Conservation (phyloP, 2,113 vertebrate species). For the Prochilodus magdalenae region DNA sequence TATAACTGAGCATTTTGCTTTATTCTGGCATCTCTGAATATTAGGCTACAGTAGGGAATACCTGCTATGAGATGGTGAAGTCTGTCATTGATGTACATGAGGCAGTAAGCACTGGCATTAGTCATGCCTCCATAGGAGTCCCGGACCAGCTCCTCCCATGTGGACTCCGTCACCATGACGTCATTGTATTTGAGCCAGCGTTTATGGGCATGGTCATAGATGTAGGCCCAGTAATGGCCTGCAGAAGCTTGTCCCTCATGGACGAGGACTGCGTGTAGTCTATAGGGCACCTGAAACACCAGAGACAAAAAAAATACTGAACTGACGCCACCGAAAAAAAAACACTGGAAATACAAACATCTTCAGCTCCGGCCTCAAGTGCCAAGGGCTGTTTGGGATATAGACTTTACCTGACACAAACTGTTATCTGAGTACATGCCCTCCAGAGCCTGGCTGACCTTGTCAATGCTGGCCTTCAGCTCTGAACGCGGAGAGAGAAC, state of each 20-base stretch:
- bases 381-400: conserved; percentile 42
- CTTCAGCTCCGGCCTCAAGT: neutral
- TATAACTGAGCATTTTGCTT: no score
- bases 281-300: conserved; percentile 88
- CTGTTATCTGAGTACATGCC: conserved; percentile 88
- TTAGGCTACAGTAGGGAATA: conserved; percentile 57
- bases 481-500: conserved; percentile 75
- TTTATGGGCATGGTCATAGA: conserved; percentile 84
- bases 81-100: conserved; percentile 91
- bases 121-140: conserved; percentile 93
- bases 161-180: conserved; percentile 87
- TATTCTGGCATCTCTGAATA: neutral
- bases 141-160: conserved; percentile 93
- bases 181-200: conserved; percentile 97
- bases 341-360: conserved; percentile 38
- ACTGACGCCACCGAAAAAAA: conserved; percentile 4
- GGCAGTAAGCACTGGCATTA: conserved; percentile 96
- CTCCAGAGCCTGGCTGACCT: conserved; percentile 79
- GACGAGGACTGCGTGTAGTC: conserved; percentile 91
- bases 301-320: conserved; percentile 11
- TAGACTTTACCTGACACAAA: conserved; percentile 85
- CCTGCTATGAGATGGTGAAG: conserved; percentile 79
- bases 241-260: conserved; percentile 96
- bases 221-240: conserved; percentile 98
- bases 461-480: conserved; percentile 85